Evolutionary conservation across 2,888 invertebrate species (phyloP), one percentile per base, ranked within the genome.

Genomic region (Caenorhabditis imperialis): DNA sequence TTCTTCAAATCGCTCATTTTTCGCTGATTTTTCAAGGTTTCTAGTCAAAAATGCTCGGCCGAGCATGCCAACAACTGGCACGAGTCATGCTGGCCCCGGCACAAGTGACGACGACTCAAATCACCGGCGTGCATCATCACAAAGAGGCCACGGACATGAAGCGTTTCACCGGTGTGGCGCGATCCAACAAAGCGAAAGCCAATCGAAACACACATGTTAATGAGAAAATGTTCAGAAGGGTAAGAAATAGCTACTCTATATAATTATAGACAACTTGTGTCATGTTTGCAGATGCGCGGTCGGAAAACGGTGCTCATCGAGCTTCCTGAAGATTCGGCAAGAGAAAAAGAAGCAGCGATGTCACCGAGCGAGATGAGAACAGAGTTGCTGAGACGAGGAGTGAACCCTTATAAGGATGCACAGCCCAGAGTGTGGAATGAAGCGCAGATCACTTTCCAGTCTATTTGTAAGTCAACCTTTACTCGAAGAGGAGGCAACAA

Each of bases 131-230:
- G 10, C 86, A 86, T 63, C 86, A 86, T 71, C 86, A 86, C 75
- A 75, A 69, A 67, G 86, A 86, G 60, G 71, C 83, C 8, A 61
- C 70, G 16, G 79, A 85, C 65, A 65, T 84, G 69, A 67, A 75
- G 38, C 48, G 81, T 44, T 85, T 77, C 65, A 74, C 83, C 14
- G 85, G 85, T 30, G 63, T 84, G 25, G 45, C 67, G 10, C 76
- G 85, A 14, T 84, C 84, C 2, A 85, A 84, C 60, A 78, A 81
- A 23, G 76, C 75, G 5, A 81, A 79, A 67, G 85, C 87, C 7
- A 87, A 87, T 57, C 71, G 87, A 50, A 85, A 87, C 45, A 87
- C 87, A 0, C 86, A 87, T 61, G 74, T 81, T 16, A 87, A 87
- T 63, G 87, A 87, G 53, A 78, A 77, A 20, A 67, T 78, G 79